These are phyloP conservation scores for Parauchenoglanis ngamensis DNA, from an alignment of 2,797 vertebrate genomes.

Conservation along the genomic window DNA sequence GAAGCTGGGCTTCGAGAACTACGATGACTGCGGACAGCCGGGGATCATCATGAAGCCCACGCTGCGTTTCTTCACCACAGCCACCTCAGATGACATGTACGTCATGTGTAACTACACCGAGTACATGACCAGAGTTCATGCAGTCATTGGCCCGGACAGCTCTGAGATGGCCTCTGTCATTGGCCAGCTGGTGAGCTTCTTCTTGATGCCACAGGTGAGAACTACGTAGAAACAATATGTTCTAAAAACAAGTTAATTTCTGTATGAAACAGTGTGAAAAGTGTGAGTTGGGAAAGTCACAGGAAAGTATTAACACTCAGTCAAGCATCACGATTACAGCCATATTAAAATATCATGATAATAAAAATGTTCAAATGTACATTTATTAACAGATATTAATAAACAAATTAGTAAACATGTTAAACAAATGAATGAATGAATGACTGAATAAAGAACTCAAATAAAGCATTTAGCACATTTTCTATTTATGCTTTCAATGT, in stretches of 20 bases:
- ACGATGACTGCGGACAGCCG: conserved; percentile 73
- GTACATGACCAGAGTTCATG: conserved; percentile 78
- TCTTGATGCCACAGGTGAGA: conserved; percentile 87
- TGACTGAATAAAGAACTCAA: not conserved
- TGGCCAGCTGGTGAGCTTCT: conserved; percentile 84
- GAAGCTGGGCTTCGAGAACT: conserved; percentile 73
- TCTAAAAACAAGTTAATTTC: not conserved
- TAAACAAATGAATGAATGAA: not conserved
- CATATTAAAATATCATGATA: not conserved
- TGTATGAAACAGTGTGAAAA: not conserved
- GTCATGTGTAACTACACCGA: conserved; percentile 79
- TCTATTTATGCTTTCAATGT: not conserved
- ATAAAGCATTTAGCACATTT: not conserved
- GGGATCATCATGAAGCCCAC: conserved; percentile 69
- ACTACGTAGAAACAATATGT: not conserved
- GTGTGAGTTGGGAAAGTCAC: not conserved
- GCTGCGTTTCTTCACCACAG: conserved; percentile 69
- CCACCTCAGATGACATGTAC: conserved; percentile 56
- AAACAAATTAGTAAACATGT: not conserved
- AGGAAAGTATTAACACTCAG: not conserved
- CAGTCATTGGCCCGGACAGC: conserved; percentile 80
- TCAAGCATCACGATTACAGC: not conserved
- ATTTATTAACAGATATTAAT: not conserved
- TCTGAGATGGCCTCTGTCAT: conserved; percentile 79
- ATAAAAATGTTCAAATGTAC: not conserved